Base-by-base conservation (phyloP, 2,113 vertebrate species). In the Oryzias celebensis region DNA sequence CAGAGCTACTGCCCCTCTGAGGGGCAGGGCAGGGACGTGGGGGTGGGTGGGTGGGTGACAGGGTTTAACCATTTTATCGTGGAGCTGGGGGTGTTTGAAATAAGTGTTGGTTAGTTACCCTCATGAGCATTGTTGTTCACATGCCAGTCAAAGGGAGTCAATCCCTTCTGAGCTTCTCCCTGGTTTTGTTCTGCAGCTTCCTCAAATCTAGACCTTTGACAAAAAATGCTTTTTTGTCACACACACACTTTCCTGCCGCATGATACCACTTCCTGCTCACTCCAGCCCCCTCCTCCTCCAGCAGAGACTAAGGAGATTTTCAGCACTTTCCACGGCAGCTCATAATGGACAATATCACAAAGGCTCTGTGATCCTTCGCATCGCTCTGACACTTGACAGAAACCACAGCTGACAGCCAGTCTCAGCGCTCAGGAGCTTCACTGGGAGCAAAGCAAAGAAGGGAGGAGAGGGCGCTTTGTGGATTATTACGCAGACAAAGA, bases 351-450 rank as follows among this genome's bases (percentile, higher is more conserved):
- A 96, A 93, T 90, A 90, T 87, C 92, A 93, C 93, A 93, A 92
- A 92, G 93, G 91, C 91, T 92, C 92, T 94, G 91, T 94, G 92
- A 94, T 95, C 90, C 91, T 91, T 92, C 92, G 89, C 92, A 92
- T 89, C 85, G 89, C 90, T 90, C 93, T 91, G 89, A 91, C 90
- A 91, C 93, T 94, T 96, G 95, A 96, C 94, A 93, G 93, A 93
- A 94, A 97, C 94, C 91, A 77, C 90, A 93, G 90, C 93, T 96
- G 94, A 97, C 95, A 95, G 93, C 88, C 93, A 93, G 92, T 83
- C 91, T 93, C 91, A 88, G 90, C 84, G 62, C 54, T 86, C 88
- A 88, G 91, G 87, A 88, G 89, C 87, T 14, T 28, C 89, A 73
- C 85, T 91, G 85, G 87, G 88, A 88, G 67, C 87, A 89, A 75